Conservation (phyloP, 1,140 invertebrate genomes). For the Bombus waltoni region DNA sequence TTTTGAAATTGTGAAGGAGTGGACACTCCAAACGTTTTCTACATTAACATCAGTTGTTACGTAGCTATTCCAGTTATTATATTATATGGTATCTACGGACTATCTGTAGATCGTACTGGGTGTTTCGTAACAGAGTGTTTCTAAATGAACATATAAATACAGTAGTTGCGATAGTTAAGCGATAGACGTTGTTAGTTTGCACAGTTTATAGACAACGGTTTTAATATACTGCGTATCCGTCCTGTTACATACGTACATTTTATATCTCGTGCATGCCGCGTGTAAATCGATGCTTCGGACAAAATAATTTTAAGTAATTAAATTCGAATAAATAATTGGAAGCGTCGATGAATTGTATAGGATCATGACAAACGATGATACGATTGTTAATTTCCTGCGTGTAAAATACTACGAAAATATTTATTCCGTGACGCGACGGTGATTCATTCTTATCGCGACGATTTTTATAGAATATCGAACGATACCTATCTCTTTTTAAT, state of each 20-base stretch:
- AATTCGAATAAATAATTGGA: background rate
- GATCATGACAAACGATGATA: background rate
- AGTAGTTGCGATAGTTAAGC: too few species aligned
- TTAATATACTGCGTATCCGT: background rate
- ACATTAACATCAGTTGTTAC: too few species aligned
- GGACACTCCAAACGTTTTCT: too few species aligned
- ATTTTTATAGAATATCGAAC: background rate
- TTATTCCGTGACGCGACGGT: too few species aligned
- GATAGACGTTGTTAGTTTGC: background rate
- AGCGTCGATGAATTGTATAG: background rate
- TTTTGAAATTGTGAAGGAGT: too few species aligned
- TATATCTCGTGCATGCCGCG: too few species aligned
- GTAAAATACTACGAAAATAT: conserved; percentile 2
- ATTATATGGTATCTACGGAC: too few species aligned
- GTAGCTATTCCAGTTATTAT: too few species aligned
- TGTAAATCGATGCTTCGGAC: background rate
- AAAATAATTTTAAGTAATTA: background rate
- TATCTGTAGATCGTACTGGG: too few species aligned
- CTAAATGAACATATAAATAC: too few species aligned
- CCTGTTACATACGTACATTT: background rate
- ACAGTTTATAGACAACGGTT: background rate
- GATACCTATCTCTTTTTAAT: background rate
- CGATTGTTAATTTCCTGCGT: background rate
- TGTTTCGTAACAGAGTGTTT: too few species aligned
- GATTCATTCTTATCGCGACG: background rate